Percentiles rank a stretch among this genome's conserved stretches.
Evolutionary conservation across 2,888 invertebrate genomes (phyloP).

Genomic region (Hetaerina titia): DNA sequence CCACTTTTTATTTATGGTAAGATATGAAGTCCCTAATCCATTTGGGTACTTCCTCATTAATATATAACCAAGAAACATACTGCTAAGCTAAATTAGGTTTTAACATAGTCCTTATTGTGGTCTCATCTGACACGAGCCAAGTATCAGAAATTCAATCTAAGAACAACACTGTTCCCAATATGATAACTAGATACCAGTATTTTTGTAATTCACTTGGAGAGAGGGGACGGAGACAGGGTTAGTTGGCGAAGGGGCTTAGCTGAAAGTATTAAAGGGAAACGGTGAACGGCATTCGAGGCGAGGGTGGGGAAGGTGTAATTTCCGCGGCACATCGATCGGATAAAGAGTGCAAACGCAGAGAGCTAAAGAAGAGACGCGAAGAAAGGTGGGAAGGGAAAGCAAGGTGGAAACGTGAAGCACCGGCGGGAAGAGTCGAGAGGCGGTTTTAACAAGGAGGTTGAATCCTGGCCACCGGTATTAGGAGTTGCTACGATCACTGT

Average conservation of each 20-base stretch:
- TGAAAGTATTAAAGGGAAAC: slow-evolving; percentile 8
- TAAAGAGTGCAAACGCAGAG: not conserved
- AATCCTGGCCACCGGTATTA: not conserved
- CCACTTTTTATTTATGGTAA: too few relatives aligned
- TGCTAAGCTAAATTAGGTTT: too few relatives aligned
- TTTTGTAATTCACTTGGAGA: not conserved
- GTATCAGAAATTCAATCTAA: too few relatives aligned
- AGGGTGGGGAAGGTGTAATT: not conserved
- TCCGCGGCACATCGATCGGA: not conserved
- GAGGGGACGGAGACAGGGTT: not conserved
- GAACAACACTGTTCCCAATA: not conserved
- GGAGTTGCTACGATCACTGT: slow-evolving; percentile 37
- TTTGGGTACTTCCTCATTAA: too few relatives aligned
- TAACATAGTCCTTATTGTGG: too few relatives aligned
- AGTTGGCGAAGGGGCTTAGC: not conserved
- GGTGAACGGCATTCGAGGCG: slow-evolving; percentile 21
- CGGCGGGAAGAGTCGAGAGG: not conserved
- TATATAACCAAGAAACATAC: too few relatives aligned
- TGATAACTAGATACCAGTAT: not conserved
- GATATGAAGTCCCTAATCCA: too few relatives aligned
- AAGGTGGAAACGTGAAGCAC: slow-evolving; percentile 9
- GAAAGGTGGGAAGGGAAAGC: not conserved
- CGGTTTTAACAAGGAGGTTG: slow-evolving; percentile 45
- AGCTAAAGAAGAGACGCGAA: not conserved
- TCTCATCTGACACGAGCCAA: too few relatives aligned